These are phyloP conservation scores for Scolopax mira DNA, from an alignment of 2,113 vertebrate genomes.

Conservation along the genomic window DNA sequence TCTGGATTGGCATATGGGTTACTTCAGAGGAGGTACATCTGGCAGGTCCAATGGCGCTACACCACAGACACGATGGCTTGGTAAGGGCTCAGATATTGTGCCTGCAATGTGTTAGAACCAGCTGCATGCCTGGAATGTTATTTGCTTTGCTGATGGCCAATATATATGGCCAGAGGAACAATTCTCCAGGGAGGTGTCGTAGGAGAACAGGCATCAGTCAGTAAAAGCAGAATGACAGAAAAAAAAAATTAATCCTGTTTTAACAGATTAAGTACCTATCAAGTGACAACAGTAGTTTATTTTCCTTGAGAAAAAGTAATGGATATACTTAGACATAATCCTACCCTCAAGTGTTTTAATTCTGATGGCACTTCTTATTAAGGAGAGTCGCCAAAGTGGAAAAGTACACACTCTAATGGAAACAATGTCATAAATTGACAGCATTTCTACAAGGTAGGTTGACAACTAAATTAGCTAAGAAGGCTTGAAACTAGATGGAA, in stretches of 20 bases:
- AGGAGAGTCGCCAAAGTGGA: constrained; percentile 37
- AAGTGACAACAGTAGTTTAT: constrained; percentile 51
- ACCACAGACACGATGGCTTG: neutral
- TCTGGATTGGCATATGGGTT: neutral
- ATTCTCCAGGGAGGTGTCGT: neutral
- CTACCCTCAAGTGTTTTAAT: constrained; percentile 51
- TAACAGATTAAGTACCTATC: constrained; percentile 55
- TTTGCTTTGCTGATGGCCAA: neutral
- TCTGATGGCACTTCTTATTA: constrained; percentile 50
- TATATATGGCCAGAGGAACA: neutral
- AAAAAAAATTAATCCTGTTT: neutral
- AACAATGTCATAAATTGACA: constrained; percentile 39
- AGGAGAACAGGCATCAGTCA: constrained; percentile 19
- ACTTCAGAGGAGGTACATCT: neutral
- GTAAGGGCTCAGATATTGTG: neutral
- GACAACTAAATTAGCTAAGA: neutral
- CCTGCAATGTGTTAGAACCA: neutral
- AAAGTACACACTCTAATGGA: constrained; percentile 6
- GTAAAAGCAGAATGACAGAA: neutral
- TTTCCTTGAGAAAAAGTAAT: constrained; percentile 58
- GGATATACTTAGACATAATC: constrained; percentile 61
- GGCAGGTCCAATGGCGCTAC: neutral
- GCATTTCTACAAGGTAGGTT: constrained; percentile 5
- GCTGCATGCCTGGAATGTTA: neutral
- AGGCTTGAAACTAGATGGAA: neutral